Evolutionary conservation across 2,113 vertebrate genomes (phyloP).

Genomic region (Bettongia penicillata): DNA sequence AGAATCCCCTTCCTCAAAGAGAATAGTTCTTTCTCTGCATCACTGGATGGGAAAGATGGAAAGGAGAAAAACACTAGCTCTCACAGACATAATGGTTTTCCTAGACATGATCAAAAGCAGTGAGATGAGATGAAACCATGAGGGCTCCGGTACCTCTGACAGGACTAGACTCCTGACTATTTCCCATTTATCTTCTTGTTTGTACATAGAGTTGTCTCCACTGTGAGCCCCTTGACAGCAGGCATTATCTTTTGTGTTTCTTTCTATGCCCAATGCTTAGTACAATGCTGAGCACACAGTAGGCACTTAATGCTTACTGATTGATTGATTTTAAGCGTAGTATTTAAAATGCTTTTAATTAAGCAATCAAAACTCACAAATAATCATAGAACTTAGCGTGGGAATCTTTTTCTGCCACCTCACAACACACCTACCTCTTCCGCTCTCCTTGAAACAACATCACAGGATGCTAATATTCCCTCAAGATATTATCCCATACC

Average conservation of each 20-base stretch:
- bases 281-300: neutral
- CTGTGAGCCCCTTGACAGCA: neutral
- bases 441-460: neutral
- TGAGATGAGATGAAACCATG: neutral
- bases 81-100: neutral
- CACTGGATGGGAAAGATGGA: neutral
- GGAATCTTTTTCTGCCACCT: neutral
- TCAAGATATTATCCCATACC: neutral
- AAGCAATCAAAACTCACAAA: neutral
- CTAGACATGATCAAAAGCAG: neutral
- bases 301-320: neutral
- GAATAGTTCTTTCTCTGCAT: neutral
- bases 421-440: neutral
- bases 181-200: neutral
- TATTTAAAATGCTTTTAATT: neutral
- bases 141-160: neutral
- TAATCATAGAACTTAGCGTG: neutral
- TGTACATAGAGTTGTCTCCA: neutral
- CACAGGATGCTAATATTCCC: neutral
- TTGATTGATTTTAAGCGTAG: neutral
- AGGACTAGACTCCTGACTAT: neutral
- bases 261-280: neutral
- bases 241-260: neutral
- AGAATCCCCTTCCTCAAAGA: neutral
- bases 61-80: neutral